Evolutionary conservation across 2,797 vertebrate species (phyloP).

Genomic region (Pseudocheirus occidentalis): DNA sequence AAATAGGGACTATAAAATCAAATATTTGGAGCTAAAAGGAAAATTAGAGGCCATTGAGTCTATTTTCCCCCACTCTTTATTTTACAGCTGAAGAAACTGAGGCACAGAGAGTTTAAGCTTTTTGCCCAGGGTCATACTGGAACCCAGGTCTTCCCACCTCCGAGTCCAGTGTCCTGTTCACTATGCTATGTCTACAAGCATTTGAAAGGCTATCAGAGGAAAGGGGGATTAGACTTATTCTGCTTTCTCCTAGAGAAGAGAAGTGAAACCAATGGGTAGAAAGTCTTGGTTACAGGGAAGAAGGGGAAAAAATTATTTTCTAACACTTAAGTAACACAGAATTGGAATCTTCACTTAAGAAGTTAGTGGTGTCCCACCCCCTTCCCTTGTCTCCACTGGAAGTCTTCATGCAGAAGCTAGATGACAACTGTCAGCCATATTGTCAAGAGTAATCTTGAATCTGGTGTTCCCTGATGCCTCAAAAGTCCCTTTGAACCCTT

Average conservation of each 20-base stretch:
- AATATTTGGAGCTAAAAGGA: neutral
- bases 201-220: neutral
- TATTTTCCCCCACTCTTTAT: neutral
- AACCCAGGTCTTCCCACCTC: neutral
- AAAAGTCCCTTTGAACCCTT: neutral
- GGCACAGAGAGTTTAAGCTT: neutral
- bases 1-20: neutral
- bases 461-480: neutral
- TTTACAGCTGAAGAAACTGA: neutral
- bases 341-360: neutral
- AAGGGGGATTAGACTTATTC: neutral
- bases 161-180: neutral
- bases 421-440: neutral
- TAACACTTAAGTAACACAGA: neutral
- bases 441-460: neutral
- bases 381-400: neutral
- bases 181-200: neutral
- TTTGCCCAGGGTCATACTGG: neutral
- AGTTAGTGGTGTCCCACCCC: neutral
- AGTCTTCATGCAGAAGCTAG: neutral
- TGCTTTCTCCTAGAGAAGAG: neutral
- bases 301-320: neutral
- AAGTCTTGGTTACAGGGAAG: neutral
- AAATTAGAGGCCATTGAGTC: neutral
- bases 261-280: neutral